Evolutionary conservation across 2,888 invertebrate species (phyloP).

Genomic region (Ennomos quercinarius): DNA sequence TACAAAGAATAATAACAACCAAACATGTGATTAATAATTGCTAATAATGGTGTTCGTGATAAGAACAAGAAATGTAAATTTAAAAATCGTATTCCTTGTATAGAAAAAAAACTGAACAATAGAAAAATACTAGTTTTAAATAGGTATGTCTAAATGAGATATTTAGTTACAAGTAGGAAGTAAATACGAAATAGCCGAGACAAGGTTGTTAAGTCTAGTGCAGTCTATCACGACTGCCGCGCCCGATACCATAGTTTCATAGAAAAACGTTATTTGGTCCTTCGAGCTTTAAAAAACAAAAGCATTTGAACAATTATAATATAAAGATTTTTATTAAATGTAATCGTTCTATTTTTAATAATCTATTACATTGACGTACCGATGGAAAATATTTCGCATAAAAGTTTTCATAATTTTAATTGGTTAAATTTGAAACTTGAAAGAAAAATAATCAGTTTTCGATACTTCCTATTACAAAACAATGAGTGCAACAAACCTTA

Average conservation of each 20-base stretch:
- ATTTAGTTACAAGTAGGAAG: conserved; percentile 38
- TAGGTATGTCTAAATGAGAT: conserved; percentile 6
- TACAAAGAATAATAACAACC: conserved; percentile 6
- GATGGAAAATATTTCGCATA: too few species aligned
- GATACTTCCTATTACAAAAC: conserved; percentile 12
- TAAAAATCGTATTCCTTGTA: conserved; percentile 18
- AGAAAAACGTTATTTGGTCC: too few species aligned
- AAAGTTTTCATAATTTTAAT: too few species aligned
- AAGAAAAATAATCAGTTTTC: too few species aligned
- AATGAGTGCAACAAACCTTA: conserved; percentile 9
- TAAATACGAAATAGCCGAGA: conserved; percentile 18
- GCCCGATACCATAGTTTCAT: conserved; percentile 6
- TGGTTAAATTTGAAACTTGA: too few species aligned
- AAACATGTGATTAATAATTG: conserved; percentile 14
- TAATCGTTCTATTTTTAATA: too few species aligned
- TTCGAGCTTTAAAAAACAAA: too few species aligned
- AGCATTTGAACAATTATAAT: too few species aligned
- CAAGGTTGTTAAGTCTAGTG: conserved; percentile 42
- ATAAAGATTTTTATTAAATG: too few species aligned
- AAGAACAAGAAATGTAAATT: conserved; percentile 6
- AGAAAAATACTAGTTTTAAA: conserved; percentile 24
- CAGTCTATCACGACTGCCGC: conserved; percentile 30
- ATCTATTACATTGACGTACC: too few species aligned
- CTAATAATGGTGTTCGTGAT: conserved; percentile 13
- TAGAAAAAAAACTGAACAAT: conserved; percentile 22